Percentiles rank a stretch among this genome's conserved stretches.
Evolutionary conservation across 2,113 vertebrate species (phyloP).

Genomic region (Ranitomeya variabilis): DNA sequence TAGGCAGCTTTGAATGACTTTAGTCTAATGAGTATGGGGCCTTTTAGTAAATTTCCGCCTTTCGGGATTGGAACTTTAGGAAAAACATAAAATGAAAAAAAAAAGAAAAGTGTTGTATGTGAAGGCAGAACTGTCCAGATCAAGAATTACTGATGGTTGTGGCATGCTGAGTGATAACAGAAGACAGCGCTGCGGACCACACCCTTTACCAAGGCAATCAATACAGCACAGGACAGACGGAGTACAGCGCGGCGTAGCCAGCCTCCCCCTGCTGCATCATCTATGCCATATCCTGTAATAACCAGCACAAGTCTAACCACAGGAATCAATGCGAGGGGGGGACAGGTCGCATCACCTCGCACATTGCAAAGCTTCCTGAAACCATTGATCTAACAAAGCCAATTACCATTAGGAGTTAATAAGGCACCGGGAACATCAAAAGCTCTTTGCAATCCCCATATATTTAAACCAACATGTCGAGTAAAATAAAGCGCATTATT

Average conservation of each 20-base stretch:
- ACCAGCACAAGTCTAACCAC: slow-evolving; percentile 12
- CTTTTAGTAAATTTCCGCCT: too few relatives aligned
- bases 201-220: slow-evolving; percentile 13
- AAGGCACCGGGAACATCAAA: not conserved
- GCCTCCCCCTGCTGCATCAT: slow-evolving; percentile 12
- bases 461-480: slow-evolving; percentile 17
- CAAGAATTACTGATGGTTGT: not conserved
- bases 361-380: slow-evolving; percentile 29
- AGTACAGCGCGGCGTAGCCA: not conserved
- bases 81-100: too few relatives aligned
- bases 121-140: not conserved
- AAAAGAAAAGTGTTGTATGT: not conserved
- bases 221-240: slow-evolving; percentile 10
- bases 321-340: slow-evolving; percentile 5
- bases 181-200: not conserved
- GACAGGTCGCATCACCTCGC: slow-evolving; percentile 1
- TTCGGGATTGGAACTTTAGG: too few relatives aligned
- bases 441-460: not conserved
- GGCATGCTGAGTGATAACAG: not conserved
- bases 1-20: too few relatives aligned
- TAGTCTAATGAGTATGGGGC: too few relatives aligned
- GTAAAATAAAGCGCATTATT: slow-evolving; percentile 11
- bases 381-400: slow-evolving; percentile 24
- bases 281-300: slow-evolving; percentile 27
- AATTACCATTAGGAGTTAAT: slow-evolving; percentile 26